Evolutionary conservation across 30 jellyfish, hydroid and myxozoan genomes (phyloP), one percentile per base, ranked within the genome.

Genomic region (Aurelia coerulea): DNA sequence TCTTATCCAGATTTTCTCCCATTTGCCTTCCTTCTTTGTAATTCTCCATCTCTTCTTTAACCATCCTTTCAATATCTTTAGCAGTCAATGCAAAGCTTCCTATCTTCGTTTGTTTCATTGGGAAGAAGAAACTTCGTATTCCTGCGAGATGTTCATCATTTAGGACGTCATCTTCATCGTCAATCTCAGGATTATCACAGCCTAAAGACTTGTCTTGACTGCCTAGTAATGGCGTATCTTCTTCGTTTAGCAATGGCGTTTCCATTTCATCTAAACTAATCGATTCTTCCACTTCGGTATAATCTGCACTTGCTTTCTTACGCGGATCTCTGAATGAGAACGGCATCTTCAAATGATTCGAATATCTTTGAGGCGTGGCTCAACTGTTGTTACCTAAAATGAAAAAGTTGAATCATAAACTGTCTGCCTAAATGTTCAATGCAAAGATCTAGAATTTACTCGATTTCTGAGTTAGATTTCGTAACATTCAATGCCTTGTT

Each of bases 141-240:
- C 74, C 86, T 14, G 50, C 72, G 6, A 73, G 84, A 73, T 73
- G 14, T n/a, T 73, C 84, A 73, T 73, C 84, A 18, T 67, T 73
- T 67, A 73, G 23, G 41, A 73, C 84, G 23, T 67, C 58, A 15
- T 4, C 35, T 10, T 60, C 35, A 46, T 46, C 56, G 1, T 46
- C 56, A 46, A 46, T 46, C 15, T 46, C 16, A 6, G 2, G 0
- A 46, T 46, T 14, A 46, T 9, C 2, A 46, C 37, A 17, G 70
- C 31, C 70, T 5, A 23, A 17, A 23, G 70, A 0, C 10, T 13
- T 60, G 56, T 60, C 70, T 60, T 10, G 35, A 60, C 33, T 13
- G 70, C 70, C 35, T 60, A n/a, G 8, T n/a, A n/a, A 60, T 13
- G 35, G 70, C 70, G 31, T 60, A 35, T 60, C 70, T 60, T 60